Conservation (phyloP, 2,888 invertebrate species). For the Urechis unicinctus region DNA sequence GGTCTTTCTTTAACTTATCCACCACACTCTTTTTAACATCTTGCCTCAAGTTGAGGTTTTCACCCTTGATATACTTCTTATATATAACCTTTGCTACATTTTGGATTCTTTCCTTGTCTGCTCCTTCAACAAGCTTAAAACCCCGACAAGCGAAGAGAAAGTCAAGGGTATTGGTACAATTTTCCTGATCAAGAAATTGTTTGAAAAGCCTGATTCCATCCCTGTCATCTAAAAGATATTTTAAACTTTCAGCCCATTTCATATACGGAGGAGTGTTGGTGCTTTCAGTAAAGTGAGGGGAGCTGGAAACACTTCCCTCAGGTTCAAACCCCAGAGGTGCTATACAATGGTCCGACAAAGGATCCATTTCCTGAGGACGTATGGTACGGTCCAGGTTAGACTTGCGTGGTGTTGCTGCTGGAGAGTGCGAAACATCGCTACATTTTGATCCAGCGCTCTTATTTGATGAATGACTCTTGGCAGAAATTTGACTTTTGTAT, state of each 20-base stretch:
- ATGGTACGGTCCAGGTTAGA: conserved; percentile 35
- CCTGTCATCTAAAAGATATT: conserved; percentile 76
- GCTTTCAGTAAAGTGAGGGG: conserved; percentile 48
- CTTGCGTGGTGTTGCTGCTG: conserved; percentile 40
- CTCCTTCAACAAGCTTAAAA: conserved; percentile 55
- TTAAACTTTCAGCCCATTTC: conserved; percentile 82
- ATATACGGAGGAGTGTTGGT: conserved; percentile 64
- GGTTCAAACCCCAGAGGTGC: conserved; percentile 58
- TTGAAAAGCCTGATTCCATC: conserved; percentile 85
- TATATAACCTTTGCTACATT: conserved; percentile 68
- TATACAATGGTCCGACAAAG: conserved; percentile 29
- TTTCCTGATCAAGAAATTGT: conserved; percentile 48
- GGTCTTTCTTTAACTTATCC: conserved; percentile 44
- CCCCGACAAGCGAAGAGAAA: conserved; percentile 77
- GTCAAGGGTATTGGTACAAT: conserved; percentile 37
- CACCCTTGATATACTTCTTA: conserved; percentile 59
- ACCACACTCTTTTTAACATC: conserved; percentile 69
- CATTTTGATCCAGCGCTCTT: conserved; percentile 25
- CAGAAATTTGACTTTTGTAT: conserved; percentile 33
- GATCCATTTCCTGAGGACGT: conserved; percentile 23
- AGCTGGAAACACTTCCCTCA: conserved; percentile 56
- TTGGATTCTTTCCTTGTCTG: conserved; percentile 50
- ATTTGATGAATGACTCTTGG: conserved; percentile 13
- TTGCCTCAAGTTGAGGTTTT: conserved; percentile 61
- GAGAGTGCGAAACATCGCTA: conserved; percentile 33